Conservation (phyloP, 1,140 invertebrate species). For the Papilio glaucus region DNA sequence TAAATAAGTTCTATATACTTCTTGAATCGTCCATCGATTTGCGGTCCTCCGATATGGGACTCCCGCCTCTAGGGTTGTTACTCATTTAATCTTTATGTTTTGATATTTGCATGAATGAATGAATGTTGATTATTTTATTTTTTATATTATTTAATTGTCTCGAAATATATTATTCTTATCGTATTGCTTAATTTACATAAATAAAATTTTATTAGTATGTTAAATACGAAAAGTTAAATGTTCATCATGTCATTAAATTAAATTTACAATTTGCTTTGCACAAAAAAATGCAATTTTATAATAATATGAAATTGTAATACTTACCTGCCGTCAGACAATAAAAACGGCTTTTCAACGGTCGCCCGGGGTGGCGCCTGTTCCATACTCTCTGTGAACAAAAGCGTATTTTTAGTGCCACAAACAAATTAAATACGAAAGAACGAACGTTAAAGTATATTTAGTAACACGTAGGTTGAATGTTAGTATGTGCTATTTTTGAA, state of each 20-base stretch:
- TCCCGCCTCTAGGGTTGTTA: too few relatives aligned
- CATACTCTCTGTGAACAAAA: conserved; percentile 56
- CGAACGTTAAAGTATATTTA: conserved; percentile 38
- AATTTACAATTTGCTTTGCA: background rate
- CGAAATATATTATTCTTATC: too few relatives aligned
- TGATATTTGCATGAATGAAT: too few relatives aligned
- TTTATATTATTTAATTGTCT: too few relatives aligned
- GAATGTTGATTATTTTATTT: too few relatives aligned
- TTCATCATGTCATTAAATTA: background rate
- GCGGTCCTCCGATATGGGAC: too few relatives aligned
- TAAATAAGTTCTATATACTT: background rate
- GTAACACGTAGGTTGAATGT: conserved; percentile 4
- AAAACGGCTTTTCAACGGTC: conserved; percentile 85
- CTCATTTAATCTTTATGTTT: too few relatives aligned
- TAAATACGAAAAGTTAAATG: too few relatives aligned
- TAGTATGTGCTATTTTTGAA: background rate
- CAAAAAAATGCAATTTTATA: conserved; percentile 5
- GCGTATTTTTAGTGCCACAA: conserved; percentile 22
- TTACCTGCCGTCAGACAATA: conserved; percentile 86
- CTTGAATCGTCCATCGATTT: background rate
- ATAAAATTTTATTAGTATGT: too few relatives aligned
- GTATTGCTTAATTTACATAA: too few relatives aligned
- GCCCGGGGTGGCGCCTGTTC: conserved; percentile 72
- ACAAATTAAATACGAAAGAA: conserved; percentile 32
- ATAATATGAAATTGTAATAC: background rate